A percentile compares a stretch with the other conserved stretches of the same genome.
These are phyloP conservation scores for Ischnura elegans DNA, from an alignment of 2,888 invertebrate genomes.

Conservation along the genomic window DNA sequence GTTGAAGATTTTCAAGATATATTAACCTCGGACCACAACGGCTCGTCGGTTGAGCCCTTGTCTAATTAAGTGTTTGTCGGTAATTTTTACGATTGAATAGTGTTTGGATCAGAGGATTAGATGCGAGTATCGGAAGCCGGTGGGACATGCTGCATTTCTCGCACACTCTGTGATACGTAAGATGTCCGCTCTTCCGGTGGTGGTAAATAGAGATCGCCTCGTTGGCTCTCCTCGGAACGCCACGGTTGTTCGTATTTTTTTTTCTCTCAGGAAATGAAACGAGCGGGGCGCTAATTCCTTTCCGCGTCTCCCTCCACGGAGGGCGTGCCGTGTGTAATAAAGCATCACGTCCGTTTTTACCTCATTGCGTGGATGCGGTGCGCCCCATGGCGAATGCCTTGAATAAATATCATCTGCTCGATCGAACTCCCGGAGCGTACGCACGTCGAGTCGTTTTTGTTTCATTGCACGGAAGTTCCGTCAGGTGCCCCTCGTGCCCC, in stretches of 20 bases:
- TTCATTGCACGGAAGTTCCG: not conserved
- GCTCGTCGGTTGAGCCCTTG: no score
- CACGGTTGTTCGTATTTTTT: no score
- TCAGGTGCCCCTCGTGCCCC: not conserved
- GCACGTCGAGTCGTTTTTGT: not conserved
- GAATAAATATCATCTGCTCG: constrained; percentile 27
- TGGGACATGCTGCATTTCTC: not conserved
- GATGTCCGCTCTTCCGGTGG: not conserved
- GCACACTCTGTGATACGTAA: not conserved
- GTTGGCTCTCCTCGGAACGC: not conserved
- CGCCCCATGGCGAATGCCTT: constrained; percentile 13
- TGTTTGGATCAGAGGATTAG: no score
- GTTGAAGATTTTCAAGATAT: no score
- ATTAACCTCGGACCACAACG: no score
- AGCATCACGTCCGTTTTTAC: constrained; percentile 33
- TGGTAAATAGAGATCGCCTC: not conserved
- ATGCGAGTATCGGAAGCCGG: no score
- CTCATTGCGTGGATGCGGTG: not conserved
- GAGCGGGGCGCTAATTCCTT: not conserved
- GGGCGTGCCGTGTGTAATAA: constrained; percentile 46
- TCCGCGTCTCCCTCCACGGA: not conserved
- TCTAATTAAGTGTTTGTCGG: no score
- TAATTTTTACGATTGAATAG: no score
- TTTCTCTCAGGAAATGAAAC: constrained; percentile 33
- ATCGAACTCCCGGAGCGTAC: not conserved